phyloP scores from a whole-genome alignment of 2,797 vertebrate genomes.

The Pempheris klunzingeri region DNA sequence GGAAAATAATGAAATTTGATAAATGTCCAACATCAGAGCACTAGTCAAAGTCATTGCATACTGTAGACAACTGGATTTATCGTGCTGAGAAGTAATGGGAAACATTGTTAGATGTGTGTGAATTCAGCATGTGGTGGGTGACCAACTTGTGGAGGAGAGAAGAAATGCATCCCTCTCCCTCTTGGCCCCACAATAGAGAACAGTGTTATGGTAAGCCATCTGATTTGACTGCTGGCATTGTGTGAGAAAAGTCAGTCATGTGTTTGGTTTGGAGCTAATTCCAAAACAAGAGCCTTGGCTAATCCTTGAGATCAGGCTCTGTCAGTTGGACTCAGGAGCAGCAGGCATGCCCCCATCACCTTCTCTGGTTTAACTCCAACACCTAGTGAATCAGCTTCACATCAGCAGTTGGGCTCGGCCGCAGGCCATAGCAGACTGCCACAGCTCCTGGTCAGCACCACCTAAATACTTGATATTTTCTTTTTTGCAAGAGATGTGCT shows the following conservation, averaged over 20 bases:
- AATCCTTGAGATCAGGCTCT: conserved; percentile 76
- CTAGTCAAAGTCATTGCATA: conserved; percentile 29
- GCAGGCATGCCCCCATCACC: conserved; percentile 52
- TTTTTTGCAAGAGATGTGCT: conserved; percentile 10
- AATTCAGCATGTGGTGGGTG: conserved; percentile 71
- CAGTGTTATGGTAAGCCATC: conserved; percentile 73
- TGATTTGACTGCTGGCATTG: conserved; percentile 81
- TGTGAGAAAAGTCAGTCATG: conserved; percentile 80
- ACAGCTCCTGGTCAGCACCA: conserved; percentile 9
- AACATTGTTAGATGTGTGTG: conserved; percentile 65
- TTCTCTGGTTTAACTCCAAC: conserved; percentile 56
- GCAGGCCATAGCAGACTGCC: conserved; percentile 10
- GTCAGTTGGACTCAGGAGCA: conserved; percentile 66
- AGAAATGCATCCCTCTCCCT: conserved; percentile 69
- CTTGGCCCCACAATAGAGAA: conserved; percentile 73
- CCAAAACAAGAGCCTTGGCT: conserved; percentile 76
- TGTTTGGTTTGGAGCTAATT: conserved; percentile 82
- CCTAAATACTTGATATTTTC: conserved; percentile 1
- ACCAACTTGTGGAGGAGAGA: conserved; percentile 66
- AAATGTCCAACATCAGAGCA: conserved; percentile 17
- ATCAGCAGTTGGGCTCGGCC: conserved; percentile 29
- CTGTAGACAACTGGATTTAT: conserved; percentile 11
- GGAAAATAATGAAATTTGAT: conserved; percentile 31
- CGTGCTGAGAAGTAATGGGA: conserved; percentile 48
- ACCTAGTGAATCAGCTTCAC: conserved; percentile 38